A percentile compares a stretch with the other conserved stretches of the same genome.
These are phyloP conservation scores for Drosophila kohkoa DNA, from an alignment of 1,140 invertebrate genomes.

Conservation along the genomic window DNA sequence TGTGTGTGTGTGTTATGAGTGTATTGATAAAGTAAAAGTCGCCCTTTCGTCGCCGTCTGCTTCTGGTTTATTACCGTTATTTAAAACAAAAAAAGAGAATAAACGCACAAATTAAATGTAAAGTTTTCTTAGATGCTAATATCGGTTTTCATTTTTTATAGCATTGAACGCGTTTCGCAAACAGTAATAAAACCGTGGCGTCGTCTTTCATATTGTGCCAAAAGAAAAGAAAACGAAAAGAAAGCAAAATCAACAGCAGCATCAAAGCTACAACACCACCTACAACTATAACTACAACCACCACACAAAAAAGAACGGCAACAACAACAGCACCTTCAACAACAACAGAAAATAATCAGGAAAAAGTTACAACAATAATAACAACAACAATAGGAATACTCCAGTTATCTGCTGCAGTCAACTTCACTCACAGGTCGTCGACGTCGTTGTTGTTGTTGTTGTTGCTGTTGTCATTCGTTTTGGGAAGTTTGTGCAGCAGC, in stretches of 20 bases:
- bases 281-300: slow-evolving; percentile 1
- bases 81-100: neutral
- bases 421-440: neutral
- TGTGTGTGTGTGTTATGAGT: slow-evolving; percentile 47
- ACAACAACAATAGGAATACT: slow-evolving; percentile 20
- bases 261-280: slow-evolving; percentile 30
- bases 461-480: slow-evolving; percentile 61
- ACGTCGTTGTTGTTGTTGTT: slow-evolving; percentile 40
- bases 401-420: slow-evolving; percentile 20
- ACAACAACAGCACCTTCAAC: slow-evolving; percentile 14
- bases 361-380: slow-evolving; percentile 4
- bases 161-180: slow-evolving; percentile 34
- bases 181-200: slow-evolving; percentile 47
- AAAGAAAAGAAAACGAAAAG: slow-evolving; percentile 39
- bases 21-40: slow-evolving; percentile 76
- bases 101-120: neutral
- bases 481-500: slow-evolving; percentile 79
- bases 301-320: slow-evolving; percentile 10
- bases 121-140: slow-evolving; percentile 19
- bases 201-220: slow-evolving; percentile 61
- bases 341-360: slow-evolving; percentile 16
- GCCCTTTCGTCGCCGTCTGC: slow-evolving; percentile 58
- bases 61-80: slow-evolving; percentile 41
- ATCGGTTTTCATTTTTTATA: slow-evolving; percentile 17
- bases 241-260: slow-evolving; percentile 37